Evolutionary conservation across 2,113 vertebrate species (phyloP).

Genomic region (Centrocercus urophasianus): DNA sequence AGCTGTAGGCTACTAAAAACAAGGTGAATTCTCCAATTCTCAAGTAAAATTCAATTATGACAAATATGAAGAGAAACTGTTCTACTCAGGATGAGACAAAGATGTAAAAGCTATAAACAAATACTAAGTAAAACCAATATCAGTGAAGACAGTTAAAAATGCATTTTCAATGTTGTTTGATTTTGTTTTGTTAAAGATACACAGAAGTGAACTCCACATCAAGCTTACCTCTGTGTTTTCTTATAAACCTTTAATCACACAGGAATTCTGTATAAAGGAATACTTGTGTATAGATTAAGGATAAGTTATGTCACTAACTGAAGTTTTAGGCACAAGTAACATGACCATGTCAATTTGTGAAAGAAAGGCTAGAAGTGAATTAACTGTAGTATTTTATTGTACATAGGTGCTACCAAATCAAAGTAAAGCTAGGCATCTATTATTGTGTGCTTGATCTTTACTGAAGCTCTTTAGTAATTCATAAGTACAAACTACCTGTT

Average conservation of each 20-base stretch:
- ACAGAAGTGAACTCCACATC: background rate
- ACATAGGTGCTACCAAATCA: background rate
- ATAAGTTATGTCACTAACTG: background rate
- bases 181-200: background rate
- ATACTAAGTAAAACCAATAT: background rate
- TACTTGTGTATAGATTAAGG: background rate
- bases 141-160: background rate
- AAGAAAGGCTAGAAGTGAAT: background rate
- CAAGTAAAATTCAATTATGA: constrained; percentile 17
- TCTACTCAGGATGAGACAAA: background rate
- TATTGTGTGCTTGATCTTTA: background rate
- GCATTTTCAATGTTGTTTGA: background rate
- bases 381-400: background rate
- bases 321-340: background rate
- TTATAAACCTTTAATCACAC: background rate
- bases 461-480: background rate
- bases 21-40: constrained; percentile 5
- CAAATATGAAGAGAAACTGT: constrained; percentile 38
- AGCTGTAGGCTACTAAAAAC: constrained; percentile 38
- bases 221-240: background rate
- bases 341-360: background rate
- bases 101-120: background rate
- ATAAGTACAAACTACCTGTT: background rate
- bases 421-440: background rate
- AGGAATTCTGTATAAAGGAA: background rate